These are phyloP conservation scores for Pyrgus malvae DNA, from an alignment of 2,888 invertebrate genomes.

Conservation along the genomic window DNA sequence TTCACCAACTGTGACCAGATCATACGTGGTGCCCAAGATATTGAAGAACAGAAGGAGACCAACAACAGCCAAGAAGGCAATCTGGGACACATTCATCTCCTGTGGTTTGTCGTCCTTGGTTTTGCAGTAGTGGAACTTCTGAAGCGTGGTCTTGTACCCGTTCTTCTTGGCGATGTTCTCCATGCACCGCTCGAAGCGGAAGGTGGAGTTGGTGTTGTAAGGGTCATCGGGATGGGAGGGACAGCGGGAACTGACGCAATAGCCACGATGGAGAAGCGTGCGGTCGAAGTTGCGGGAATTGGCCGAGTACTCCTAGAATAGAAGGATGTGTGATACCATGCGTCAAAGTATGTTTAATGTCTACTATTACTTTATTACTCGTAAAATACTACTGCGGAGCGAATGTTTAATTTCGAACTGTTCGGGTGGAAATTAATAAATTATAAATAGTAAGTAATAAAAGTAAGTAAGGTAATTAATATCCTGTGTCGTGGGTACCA, in stretches of 20 bases:
- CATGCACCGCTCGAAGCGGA: constrained; percentile 55
- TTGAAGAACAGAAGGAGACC: constrained; percentile 42
- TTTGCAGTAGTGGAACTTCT: constrained; percentile 48
- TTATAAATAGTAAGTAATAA: too few species aligned
- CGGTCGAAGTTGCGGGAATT: constrained; percentile 55
- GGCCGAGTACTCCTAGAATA: constrained; percentile 51
- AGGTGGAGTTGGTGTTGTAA: constrained; percentile 31
- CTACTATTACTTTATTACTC: too few species aligned
- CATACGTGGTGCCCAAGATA: constrained; percentile 50
- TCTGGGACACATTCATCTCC: constrained; percentile 37
- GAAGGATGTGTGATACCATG: too few species aligned
- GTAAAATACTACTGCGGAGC: too few species aligned
- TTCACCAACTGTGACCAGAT: constrained; percentile 40
- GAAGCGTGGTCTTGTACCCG: constrained; percentile 40
- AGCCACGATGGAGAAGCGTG: constrained; percentile 59
- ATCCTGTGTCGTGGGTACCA: too few species aligned
- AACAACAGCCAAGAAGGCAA: constrained; percentile 40
- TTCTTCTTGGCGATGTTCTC: constrained; percentile 42
- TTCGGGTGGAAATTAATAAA: too few species aligned
- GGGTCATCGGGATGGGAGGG: constrained; percentile 31
- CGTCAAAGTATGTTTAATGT: too few species aligned
- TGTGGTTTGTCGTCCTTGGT: constrained; percentile 43
- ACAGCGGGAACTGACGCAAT: constrained; percentile 61
- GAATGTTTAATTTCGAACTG: too few species aligned
- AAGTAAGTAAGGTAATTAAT: too few species aligned